These are phyloP conservation scores for Lonchura striata DNA, from an alignment of 2,113 vertebrate species.

Conservation along the genomic window DNA sequence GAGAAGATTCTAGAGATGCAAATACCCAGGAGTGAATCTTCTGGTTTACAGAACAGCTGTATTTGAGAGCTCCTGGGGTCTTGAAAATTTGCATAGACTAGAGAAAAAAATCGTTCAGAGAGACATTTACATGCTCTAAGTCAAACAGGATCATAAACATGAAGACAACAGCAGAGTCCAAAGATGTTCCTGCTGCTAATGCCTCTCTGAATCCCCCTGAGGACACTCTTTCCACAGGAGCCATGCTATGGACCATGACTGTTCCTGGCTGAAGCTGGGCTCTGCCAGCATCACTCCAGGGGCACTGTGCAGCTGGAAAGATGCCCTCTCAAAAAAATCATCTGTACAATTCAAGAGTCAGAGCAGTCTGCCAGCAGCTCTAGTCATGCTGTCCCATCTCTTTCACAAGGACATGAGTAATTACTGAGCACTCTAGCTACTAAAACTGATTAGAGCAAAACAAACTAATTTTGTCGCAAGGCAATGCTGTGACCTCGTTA, in stretches of 20 bases:
- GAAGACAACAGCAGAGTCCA: not conserved
- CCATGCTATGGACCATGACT: rapidly evolving
- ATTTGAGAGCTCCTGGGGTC: not conserved
- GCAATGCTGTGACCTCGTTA: not conserved
- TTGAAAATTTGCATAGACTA: not conserved
- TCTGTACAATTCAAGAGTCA: not conserved
- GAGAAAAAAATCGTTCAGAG: not conserved
- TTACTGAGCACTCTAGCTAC: not conserved
- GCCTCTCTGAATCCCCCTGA: not conserved
- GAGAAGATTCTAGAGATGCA: not conserved
- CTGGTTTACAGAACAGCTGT: not conserved
- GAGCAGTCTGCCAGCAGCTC: not conserved
- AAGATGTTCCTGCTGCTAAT: not conserved
- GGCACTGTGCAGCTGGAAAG: not conserved
- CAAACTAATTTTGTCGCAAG: conserved; percentile 18
- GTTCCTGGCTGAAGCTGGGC: not conserved
- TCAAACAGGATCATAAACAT: not conserved
- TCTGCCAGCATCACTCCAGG: not conserved
- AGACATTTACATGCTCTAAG: not conserved
- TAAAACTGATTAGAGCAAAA: conserved; percentile 28
- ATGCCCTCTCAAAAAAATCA: not conserved
- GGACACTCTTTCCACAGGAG: not conserved
- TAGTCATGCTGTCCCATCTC: not conserved
- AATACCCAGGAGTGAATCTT: not conserved
- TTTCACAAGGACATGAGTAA: not conserved